Conservation (phyloP, 2,797 vertebrate genomes). For the Gorsachius magnificus region DNA sequence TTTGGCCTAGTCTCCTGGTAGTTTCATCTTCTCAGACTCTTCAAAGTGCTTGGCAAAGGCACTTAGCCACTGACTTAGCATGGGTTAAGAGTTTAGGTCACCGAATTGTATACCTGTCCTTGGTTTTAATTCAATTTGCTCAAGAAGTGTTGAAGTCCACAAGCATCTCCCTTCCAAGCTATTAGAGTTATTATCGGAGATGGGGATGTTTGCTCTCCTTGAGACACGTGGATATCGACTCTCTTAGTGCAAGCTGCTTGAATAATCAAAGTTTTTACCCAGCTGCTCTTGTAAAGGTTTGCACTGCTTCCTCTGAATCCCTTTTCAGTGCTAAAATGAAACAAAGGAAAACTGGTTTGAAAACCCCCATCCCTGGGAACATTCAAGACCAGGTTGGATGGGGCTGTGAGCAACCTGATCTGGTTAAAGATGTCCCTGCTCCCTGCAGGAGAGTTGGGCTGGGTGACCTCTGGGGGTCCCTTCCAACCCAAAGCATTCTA, state of each 20-base stretch:
- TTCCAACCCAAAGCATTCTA: too few relatives aligned
- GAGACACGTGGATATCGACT: fast-evolving
- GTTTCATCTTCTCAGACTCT: background rate
- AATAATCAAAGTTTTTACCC: background rate
- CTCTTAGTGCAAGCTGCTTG: background rate
- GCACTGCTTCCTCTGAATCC: background rate
- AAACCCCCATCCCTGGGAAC: too few relatives aligned
- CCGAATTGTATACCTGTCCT: background rate
- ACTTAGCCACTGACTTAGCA: too few relatives aligned
- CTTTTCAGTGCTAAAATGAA: background rate
- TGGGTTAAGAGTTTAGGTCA: background rate
- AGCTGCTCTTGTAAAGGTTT: background rate
- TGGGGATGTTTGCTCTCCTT: background rate
- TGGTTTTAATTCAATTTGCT: background rate
- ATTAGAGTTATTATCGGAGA: too few relatives aligned
- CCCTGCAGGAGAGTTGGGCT: too few relatives aligned
- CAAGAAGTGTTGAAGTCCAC: background rate
- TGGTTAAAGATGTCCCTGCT: too few relatives aligned
- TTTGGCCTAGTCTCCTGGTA: too few relatives aligned
- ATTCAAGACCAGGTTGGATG: too few relatives aligned
- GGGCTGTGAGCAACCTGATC: too few relatives aligned
- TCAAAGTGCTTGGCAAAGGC: background rate
- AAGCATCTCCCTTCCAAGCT: background rate
- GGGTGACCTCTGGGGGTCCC: too few relatives aligned
- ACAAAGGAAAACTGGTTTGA: background rate